phyloP scores from a whole-genome alignment of 53 echinoderm and acorn worm genomes.

The Luidia sarsii region DNA sequence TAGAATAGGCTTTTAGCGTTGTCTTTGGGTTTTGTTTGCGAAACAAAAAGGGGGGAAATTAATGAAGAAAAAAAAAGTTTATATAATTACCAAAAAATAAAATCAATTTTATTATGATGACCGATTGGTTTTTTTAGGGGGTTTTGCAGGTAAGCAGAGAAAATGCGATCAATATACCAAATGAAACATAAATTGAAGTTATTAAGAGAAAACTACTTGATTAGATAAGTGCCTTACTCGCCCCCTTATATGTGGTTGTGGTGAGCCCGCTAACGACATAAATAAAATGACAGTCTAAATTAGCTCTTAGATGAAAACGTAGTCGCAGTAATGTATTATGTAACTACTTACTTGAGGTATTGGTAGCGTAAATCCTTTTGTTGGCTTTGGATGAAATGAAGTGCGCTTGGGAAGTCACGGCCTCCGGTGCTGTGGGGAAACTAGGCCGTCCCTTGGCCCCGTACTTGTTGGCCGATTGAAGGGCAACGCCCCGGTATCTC shows the following conservation, averaged over 20 bases:
- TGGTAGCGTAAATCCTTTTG: too few relatives aligned
- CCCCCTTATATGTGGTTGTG: slow-evolving; percentile 10
- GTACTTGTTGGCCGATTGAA: too few relatives aligned
- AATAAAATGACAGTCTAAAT: too few relatives aligned
- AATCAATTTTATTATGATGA: slow-evolving; percentile 43
- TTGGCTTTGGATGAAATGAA: too few relatives aligned
- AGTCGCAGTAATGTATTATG: too few relatives aligned
- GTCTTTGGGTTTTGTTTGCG: slow-evolving; percentile 33
- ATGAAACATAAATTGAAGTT: background rate
- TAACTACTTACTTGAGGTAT: too few relatives aligned
- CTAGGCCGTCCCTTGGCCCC: too few relatives aligned
- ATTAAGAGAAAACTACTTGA: background rate
- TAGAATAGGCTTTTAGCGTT: slow-evolving; percentile 26
- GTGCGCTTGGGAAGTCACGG: too few relatives aligned
- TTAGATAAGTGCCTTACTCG: slow-evolving; percentile 25
- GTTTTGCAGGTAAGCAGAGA: background rate
- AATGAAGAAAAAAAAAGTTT: background rate
- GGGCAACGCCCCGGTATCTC: too few relatives aligned
- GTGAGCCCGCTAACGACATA: background rate
- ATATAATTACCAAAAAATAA: background rate
- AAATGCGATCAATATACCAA: slow-evolving; percentile 46
- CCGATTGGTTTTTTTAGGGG: slow-evolving; percentile 20
- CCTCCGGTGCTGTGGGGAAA: too few relatives aligned
- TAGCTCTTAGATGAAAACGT: too few relatives aligned
- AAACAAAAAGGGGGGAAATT: slow-evolving; percentile 9